Base-by-base conservation (phyloP, 2,797 vertebrate species). In the Anniella stebbinsi region DNA sequence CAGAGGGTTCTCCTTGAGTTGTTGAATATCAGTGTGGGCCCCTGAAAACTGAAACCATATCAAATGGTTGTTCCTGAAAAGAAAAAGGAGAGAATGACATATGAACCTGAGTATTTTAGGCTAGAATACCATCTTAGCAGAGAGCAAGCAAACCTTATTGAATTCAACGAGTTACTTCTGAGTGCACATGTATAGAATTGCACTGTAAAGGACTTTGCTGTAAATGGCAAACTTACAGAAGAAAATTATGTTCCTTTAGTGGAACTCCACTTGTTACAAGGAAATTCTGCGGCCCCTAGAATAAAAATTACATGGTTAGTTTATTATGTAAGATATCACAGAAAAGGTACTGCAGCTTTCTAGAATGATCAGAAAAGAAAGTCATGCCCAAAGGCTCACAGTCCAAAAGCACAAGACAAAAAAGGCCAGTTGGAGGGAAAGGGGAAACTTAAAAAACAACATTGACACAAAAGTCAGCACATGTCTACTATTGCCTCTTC, bases 191-290 rank as follows among this genome's bases (percentile, higher is more conserved):
- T 75, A 75, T 38, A 23, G 80, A 3, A 77, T 25, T n/a, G 38
- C 60, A 87, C 23, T 81, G n/a, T 93, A 87, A 78, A 51, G 63
- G 38, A 57, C 3, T 12, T 57, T 25, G 17, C 12, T 84, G 48
- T 25, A 57, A 51, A n/a, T 13, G n/a, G 25, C 38, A 93, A 94
- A 98, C 97, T 97, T 93, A 98, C 97, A 0, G 92, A 81, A 96
- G 85, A 87, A 96, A 95, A 45, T 78, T 91, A 88, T 82, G 70
- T 4, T 92, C 93, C 82, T 94, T 95, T 75, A 91, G 73, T 48
- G 60, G 57, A 84, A 92, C 72, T 87, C 85, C 94, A 72, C 88
- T 94, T 85, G 3, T 93, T 88, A 93, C 2, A 92, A 93, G 91
- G 92, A 95, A 93, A 93, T 90, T 94, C 25, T 88, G 77, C n/a